Evolutionary conservation across 2,888 invertebrate genomes (phyloP), one percentile per base, ranked within the genome.

Genomic region (Diogma glabrata): DNA sequence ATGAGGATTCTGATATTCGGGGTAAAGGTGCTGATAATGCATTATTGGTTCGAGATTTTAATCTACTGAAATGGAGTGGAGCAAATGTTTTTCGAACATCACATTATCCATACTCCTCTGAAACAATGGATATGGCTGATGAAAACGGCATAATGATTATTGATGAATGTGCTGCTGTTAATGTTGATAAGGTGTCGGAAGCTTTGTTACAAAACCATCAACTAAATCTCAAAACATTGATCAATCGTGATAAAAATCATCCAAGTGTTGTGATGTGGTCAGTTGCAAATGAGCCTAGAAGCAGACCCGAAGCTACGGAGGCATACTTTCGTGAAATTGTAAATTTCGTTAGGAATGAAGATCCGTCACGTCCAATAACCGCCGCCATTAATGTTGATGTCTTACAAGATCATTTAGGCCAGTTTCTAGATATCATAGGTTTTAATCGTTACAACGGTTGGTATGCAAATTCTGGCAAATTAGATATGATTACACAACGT

Each of bases 391-490:
- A 84, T 10, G 76, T 80, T 52, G 64, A 72, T 45, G 77, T 75
- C 55, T 63, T 66, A 47, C 72, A 75, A 54, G 84, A 87, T 60
- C 76, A 77, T 69, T 20, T 23, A 6, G 43, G 43, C 2, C 43
- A 43, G 23, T 43, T 43, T 22, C 9, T 94, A 60, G 97, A 99
- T 67, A 81, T 97, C 33, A 82, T 96, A 55, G 87, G 91, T 64
- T 87, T 96, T 64, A 99, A 99, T 73, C 82, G 94, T n/a, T 99
- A 99, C 72, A 93, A 89, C 66, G 89, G 82, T 1, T 99, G 97
- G 99, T 99, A 99, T 70, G 67, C 72, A 2, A 86, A 93, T 66
- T 74, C 87, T 0, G 97, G 96, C 0, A 77, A 82, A 55, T 66
- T 87, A 33, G 83, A 87, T 61, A 78, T 86, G 67, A 86, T 95